Evolutionary conservation across 2,113 vertebrate species (phyloP).

Genomic region (Nipponia nippon): DNA sequence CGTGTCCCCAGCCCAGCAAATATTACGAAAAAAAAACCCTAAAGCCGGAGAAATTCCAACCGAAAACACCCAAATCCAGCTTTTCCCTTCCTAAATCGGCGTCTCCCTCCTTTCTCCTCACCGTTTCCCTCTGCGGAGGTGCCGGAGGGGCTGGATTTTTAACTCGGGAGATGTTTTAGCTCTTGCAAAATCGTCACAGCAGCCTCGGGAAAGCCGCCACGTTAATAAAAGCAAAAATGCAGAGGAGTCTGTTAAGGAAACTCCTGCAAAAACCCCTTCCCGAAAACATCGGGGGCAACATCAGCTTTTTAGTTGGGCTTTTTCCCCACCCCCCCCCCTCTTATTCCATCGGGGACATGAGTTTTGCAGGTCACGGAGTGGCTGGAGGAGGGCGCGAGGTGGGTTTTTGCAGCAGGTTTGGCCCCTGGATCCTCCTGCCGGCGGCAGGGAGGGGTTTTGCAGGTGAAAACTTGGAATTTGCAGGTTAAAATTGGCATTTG

Average conservation of each 20-base stretch:
- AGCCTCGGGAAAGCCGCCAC: slow-evolving; percentile 66
- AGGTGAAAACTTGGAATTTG: background rate
- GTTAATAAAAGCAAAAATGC: slow-evolving; percentile 72
- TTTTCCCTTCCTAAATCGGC: background rate
- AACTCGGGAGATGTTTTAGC: background rate
- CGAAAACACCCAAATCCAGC: background rate
- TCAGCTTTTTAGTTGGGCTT: background rate
- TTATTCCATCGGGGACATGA: background rate
- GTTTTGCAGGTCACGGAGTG: background rate
- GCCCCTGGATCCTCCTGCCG: background rate
- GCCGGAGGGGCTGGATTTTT: background rate
- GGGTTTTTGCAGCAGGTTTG: background rate
- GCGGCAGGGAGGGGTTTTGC: background rate
- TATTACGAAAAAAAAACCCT: background rate
- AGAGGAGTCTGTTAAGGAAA: slow-evolving; percentile 67
- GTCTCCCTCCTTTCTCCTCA: background rate
- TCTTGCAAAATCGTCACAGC: background rate
- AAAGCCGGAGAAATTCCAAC: background rate
- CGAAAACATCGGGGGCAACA: background rate
- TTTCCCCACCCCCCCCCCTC: rapidly evolving
- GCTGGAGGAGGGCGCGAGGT: background rate
- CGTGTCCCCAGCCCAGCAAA: background rate
- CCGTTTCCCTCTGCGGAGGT: background rate
- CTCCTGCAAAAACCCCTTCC: slow-evolving; percentile 30
- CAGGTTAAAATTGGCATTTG: background rate